Conservation (phyloP, 2,113 vertebrate species). For the Ornithorhynchus anatinus region DNA sequence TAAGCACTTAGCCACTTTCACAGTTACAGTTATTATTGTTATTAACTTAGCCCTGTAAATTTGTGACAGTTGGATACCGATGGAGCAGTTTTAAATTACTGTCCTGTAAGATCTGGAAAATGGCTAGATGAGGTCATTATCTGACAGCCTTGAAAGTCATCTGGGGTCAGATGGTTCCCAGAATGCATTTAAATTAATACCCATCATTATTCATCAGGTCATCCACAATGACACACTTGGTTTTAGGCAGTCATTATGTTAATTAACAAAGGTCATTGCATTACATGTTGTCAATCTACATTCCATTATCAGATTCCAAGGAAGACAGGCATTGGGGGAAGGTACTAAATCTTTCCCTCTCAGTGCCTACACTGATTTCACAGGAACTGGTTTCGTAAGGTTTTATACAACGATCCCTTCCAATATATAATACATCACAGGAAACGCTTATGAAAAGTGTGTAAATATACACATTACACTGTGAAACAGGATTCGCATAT, state of each 20-base stretch:
- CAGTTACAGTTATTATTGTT: too few relatives aligned
- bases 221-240: not conserved
- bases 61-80: too few relatives aligned
- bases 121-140: not conserved
- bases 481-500: not conserved
- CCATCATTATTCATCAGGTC: slow-evolving; percentile 20
- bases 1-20: too few relatives aligned
- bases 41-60: too few relatives aligned
- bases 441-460: not conserved
- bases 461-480: too few relatives aligned
- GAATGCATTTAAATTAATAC: slow-evolving; percentile 16
- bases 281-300: slow-evolving; percentile 19
- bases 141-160: not conserved
- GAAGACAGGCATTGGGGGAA: slow-evolving; percentile 28
- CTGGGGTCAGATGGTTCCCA: not conserved
- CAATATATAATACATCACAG: not conserved
- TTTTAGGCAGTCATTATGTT: slow-evolving; percentile 16
- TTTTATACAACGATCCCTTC: not conserved
- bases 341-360: slow-evolving; percentile 7
- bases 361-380: not conserved
- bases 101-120: not conserved
- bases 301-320: slow-evolving; percentile 24
- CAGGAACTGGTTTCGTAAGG: not conserved
- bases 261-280: slow-evolving; percentile 41
- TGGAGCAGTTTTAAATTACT: slow-evolving; percentile 13